Conservation (phyloP, 2,113 vertebrate genomes). For the Daboia siamensis region DNA sequence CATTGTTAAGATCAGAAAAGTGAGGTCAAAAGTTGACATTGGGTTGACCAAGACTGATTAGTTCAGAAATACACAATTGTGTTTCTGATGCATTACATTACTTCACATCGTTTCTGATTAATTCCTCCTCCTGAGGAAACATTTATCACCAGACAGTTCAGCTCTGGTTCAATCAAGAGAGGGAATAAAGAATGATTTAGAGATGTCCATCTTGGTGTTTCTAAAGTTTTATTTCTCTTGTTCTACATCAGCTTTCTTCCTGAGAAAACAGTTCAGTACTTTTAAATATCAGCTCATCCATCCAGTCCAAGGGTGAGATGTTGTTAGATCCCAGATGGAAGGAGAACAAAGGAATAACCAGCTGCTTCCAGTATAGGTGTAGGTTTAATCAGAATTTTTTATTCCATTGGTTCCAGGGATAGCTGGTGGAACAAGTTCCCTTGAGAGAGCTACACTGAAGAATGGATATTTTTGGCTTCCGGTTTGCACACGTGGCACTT, state of each 20-base stretch:
- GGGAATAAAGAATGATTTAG: conserved; percentile 16
- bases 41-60: neutral
- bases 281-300: neutral
- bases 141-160: conserved; percentile 44
- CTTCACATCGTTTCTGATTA: neutral
- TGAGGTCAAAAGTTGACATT: neutral
- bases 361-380: neutral
- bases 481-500: no score
- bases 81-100: conserved; percentile 2
- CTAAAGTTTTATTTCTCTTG: conserved; percentile 23
- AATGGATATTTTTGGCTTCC: neutral
- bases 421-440: neutral
- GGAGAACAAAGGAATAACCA: conserved; percentile 1
- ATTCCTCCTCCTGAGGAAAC: conserved; percentile 7
- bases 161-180: conserved; percentile 11
- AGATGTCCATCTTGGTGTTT: neutral
- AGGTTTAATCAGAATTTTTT: neutral
- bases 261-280: conserved; percentile 13
- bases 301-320: neutral
- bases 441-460: fast-evolving
- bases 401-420: neutral
- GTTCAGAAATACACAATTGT: neutral
- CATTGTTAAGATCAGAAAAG: neutral
- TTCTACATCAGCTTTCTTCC: conserved; percentile 1
- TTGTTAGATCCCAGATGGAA: neutral